phyloP scores from a whole-genome alignment of 1,140 invertebrate species.

The Scylla paramamosain region DNA sequence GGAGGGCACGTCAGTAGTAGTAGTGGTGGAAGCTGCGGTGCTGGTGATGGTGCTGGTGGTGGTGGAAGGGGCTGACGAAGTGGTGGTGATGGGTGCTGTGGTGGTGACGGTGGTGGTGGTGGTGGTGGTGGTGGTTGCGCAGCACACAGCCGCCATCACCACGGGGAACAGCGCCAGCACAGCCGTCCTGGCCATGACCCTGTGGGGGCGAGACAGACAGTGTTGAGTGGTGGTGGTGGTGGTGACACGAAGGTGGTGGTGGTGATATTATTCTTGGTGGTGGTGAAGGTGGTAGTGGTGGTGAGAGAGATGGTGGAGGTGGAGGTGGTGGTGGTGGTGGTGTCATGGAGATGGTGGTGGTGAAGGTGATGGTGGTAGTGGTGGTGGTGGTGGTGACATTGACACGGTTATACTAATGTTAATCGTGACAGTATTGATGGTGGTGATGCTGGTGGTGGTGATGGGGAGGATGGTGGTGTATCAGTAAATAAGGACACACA shows the following conservation, averaged over 20 bases:
- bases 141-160: not conserved
- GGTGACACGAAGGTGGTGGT: not conserved
- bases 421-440: not conserved
- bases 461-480: too few species aligned
- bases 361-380: not conserved
- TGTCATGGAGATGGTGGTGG: not conserved
- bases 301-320: not conserved
- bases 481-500: too few species aligned
- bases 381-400: not conserved
- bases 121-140: not conserved
- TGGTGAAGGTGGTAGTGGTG: not conserved
- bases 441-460: not conserved
- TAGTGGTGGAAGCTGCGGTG: not conserved
- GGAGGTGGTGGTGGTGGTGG: not conserved
- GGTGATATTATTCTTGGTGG: too few species aligned
- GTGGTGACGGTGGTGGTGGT: not conserved
- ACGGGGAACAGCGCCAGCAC: not conserved
- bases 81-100: not conserved
- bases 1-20: not conserved
- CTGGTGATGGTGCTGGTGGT: not conserved
- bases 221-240: not conserved
- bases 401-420: too few species aligned
- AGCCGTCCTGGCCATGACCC: not conserved
- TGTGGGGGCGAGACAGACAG: not conserved
- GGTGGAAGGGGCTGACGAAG: not conserved